Conservation (phyloP, 2,113 vertebrate species). For the Neogobius melanostomus region DNA sequence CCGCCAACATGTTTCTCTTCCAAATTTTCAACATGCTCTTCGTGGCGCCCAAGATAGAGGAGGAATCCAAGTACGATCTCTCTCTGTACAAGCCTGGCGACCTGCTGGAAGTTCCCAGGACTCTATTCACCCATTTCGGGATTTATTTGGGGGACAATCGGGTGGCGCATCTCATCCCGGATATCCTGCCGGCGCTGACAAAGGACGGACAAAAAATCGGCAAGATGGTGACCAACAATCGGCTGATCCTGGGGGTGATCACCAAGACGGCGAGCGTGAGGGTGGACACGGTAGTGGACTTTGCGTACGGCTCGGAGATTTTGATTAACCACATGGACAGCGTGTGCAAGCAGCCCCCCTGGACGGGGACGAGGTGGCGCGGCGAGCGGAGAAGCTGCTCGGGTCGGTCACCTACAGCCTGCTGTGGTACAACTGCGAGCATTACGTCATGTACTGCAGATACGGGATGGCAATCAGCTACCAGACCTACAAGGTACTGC, state of each 20-base stretch:
- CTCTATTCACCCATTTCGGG: constrained; percentile 91
- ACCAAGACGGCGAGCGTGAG: constrained; percentile 85
- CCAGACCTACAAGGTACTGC: constrained; percentile 89
- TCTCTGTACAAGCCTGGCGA: constrained; percentile 85
- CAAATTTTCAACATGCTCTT: constrained; percentile 68
- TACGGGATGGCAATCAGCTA: constrained; percentile 87
- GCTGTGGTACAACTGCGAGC: constrained; percentile 98
- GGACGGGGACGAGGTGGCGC: constrained; percentile 83
- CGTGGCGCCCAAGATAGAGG: constrained; percentile 38
- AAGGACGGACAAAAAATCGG: constrained; percentile 72
- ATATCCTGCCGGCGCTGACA: constrained; percentile 85
- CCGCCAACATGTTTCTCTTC: constrained; percentile 65
- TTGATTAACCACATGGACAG: constrained; percentile 89
- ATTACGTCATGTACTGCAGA: constrained; percentile 96
- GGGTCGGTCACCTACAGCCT: constrained; percentile 88
- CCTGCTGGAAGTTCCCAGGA: constrained; percentile 89
- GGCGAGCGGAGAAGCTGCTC: constrained; percentile 85
- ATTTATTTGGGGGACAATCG: constrained; percentile 91
- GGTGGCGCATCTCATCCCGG: constrained; percentile 94
- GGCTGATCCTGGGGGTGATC: constrained; percentile 87
- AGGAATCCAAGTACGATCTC: constrained; percentile 67
- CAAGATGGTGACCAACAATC: constrained; percentile 88
- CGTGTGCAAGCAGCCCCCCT: constrained; percentile 79
- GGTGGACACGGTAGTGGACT: constrained; percentile 90
- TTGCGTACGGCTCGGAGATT: constrained; percentile 88